Conservation (phyloP, 2,888 invertebrate genomes). For the Epinotia brunnichana region DNA sequence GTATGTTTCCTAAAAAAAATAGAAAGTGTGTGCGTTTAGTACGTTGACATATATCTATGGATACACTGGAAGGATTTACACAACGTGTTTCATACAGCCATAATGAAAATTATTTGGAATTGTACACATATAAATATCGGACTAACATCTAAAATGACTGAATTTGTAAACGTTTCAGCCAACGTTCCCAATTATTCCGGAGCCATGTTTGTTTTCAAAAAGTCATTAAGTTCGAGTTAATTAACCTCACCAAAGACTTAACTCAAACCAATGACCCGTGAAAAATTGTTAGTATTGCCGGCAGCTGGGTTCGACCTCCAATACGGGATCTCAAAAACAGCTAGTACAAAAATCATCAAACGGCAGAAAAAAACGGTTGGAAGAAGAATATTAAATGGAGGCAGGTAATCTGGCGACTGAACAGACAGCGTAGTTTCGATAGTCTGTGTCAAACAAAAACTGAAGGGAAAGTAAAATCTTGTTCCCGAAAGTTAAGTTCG, state of each 20-base stretch:
- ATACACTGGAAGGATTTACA: conserved; percentile 21
- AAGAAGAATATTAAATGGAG: neutral
- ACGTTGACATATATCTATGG: conserved; percentile 5
- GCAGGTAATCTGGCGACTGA: too few species aligned
- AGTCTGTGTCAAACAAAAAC: too few species aligned
- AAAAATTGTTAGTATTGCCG: conserved; percentile 25
- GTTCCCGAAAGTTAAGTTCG: neutral
- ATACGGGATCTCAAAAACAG: conserved; percentile 9
- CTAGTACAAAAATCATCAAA: neutral
- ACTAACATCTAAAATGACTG: conserved; percentile 15
- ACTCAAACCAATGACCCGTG: conserved; percentile 40
- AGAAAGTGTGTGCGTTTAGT: conserved; percentile 29
- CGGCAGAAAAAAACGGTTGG: neutral
- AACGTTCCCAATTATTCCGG: conserved; percentile 13
- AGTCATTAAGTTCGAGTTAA: conserved; percentile 37
- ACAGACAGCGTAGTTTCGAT: too few species aligned
- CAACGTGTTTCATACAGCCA: neutral
- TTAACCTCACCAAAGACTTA: conserved; percentile 31
- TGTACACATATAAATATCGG: conserved; percentile 14
- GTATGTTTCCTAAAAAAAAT: conserved; percentile 15
- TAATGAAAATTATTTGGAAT: neutral
- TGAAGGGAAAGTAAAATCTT: too few species aligned
- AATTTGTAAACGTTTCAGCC: conserved; percentile 1
- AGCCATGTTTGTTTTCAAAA: conserved; percentile 27
- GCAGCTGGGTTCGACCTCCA: neutral